phyloP scores from a whole-genome alignment of 2,888 invertebrate species.

The Microctonus hyperodae region DNA sequence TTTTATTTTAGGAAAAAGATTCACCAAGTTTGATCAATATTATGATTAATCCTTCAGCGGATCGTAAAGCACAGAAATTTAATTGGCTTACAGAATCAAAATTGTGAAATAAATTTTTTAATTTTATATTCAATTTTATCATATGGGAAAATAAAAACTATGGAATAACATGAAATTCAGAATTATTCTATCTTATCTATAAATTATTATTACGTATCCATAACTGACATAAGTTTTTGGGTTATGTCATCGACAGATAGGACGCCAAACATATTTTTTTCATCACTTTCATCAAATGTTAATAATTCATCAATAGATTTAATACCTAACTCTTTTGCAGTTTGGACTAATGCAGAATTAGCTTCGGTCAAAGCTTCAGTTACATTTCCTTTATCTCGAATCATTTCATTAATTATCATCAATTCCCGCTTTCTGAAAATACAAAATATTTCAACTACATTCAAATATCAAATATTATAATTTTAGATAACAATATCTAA shows the following conservation, averaged over 20 bases:
- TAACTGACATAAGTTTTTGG: slow-evolving; percentile 31
- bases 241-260: slow-evolving; percentile 32
- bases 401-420: slow-evolving; percentile 41
- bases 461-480: not conserved
- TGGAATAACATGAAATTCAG: not conserved
- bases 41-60: slow-evolving; percentile 86
- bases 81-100: slow-evolving; percentile 94
- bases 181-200: not conserved
- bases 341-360: slow-evolving; percentile 35
- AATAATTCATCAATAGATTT: slow-evolving; percentile 26
- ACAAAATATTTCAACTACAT: no score
- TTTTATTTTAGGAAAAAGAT: slow-evolving; percentile 66
- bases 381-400: slow-evolving; percentile 41
- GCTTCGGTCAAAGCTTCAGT: slow-evolving; percentile 35
- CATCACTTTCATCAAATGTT: slow-evolving; percentile 6
- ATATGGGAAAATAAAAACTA: not conserved
- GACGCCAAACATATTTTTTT: slow-evolving; percentile 9
- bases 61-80: slow-evolving; percentile 89
- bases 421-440: slow-evolving; percentile 46
- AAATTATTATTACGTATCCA: slow-evolving; percentile 13
- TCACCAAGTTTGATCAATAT: slow-evolving; percentile 90
- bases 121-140: not conserved
- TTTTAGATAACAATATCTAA: not conserved
- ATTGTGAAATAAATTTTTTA: slow-evolving; percentile 66
- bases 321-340: slow-evolving; percentile 33